Evolutionary conservation across 2,797 vertebrate species (phyloP).

Genomic region (Sebastes kiyomatsui): DNA sequence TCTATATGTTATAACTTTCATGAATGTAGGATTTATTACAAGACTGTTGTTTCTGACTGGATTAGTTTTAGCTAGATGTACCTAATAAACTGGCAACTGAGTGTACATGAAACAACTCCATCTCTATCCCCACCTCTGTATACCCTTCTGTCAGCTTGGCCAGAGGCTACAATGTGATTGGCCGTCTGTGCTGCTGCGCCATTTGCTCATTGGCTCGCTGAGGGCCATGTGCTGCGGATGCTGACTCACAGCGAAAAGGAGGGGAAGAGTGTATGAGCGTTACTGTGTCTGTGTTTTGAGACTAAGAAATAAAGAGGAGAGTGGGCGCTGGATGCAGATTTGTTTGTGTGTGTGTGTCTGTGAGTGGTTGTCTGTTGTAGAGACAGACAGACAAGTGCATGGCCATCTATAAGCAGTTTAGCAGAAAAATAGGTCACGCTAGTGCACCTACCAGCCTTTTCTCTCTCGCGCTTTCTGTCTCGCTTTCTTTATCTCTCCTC

Average conservation of each 20-base stretch:
- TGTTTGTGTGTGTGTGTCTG: slow-evolving; percentile 59
- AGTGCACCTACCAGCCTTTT: slow-evolving; percentile 44
- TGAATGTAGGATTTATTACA: background rate
- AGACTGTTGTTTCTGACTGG: background rate
- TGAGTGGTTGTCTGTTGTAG: slow-evolving; percentile 51
- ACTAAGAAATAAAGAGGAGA: slow-evolving; percentile 53
- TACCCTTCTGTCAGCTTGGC: slow-evolving; percentile 35
- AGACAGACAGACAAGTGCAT: slow-evolving; percentile 44
- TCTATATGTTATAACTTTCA: background rate
- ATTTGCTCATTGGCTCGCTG: slow-evolving; percentile 59
- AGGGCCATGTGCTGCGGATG: slow-evolving; percentile 54
- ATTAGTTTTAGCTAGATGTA: background rate
- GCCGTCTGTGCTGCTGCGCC: slow-evolving; percentile 26
- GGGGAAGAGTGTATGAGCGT: slow-evolving; percentile 35
- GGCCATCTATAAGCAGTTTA: slow-evolving; percentile 55
- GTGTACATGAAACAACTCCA: background rate
- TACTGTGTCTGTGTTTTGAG: slow-evolving; percentile 58
- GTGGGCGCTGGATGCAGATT: slow-evolving; percentile 60
- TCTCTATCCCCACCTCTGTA: slow-evolving; percentile 15
- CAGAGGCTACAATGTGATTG: slow-evolving; percentile 50
- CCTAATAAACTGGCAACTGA: background rate
- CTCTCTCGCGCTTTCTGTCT: slow-evolving; percentile 8
- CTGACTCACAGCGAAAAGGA: slow-evolving; percentile 65
- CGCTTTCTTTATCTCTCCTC: slow-evolving; percentile 4
- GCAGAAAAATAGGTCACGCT: slow-evolving; percentile 65